phyloP scores from a whole-genome alignment of 2,888 invertebrate species.

The Notodonta dromedarius region DNA sequence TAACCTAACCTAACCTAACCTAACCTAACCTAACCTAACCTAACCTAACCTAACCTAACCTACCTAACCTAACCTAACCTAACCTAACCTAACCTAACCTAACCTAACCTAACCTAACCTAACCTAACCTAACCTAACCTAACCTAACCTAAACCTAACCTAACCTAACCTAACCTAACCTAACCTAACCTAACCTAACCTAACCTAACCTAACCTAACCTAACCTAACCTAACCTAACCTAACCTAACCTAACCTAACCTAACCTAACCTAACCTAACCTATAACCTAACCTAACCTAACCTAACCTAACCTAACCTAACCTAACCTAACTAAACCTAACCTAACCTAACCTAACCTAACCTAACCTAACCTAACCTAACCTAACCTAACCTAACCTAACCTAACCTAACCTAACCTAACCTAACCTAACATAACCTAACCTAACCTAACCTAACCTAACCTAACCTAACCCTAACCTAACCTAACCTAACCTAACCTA shows the following conservation, averaged over 20 bases:
- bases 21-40: constrained; percentile 26
- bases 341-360: constrained; percentile 13
- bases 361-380: constrained; percentile 17
- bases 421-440: no score
- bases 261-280: constrained; percentile 26
- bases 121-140: constrained; percentile 23
- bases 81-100: constrained; percentile 28
- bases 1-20: constrained; percentile 27
- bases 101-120: constrained; percentile 30
- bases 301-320: constrained; percentile 18
- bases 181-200: constrained; percentile 30
- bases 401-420: constrained; percentile 22
- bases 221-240: constrained; percentile 29
- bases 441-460: constrained; percentile 17
- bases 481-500: constrained; percentile 21
- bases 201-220: constrained; percentile 25
- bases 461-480: constrained; percentile 14
- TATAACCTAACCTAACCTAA: constrained; percentile 17
- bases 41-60: constrained; percentile 25
- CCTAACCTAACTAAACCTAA: constrained; percentile 15
- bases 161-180: constrained; percentile 29
- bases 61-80: constrained; percentile 26
- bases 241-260: constrained; percentile 30
- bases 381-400: constrained; percentile 24
- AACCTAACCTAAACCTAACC: constrained; percentile 15